Evolutionary conservation across 2,113 vertebrate genomes (phyloP).

Genomic region (Panthera uncia): DNA sequence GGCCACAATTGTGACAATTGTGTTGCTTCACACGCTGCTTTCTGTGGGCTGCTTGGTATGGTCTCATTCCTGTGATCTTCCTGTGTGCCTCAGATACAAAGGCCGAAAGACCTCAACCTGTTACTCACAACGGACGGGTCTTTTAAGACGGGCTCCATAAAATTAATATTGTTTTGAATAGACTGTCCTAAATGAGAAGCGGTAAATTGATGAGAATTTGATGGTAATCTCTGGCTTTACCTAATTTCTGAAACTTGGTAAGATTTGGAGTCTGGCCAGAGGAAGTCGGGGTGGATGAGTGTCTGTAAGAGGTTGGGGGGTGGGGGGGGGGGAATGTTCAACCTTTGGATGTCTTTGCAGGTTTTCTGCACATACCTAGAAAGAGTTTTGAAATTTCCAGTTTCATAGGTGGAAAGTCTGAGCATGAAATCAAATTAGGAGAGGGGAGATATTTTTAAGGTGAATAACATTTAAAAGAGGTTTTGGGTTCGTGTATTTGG

Average conservation of each 20-base stretch:
- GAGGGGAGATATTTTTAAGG: neutral
- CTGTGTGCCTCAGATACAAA: neutral
- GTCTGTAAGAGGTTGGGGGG: neutral
- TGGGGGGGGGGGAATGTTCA: fast-evolving
- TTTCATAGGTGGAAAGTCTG: neutral
- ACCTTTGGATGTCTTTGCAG: neutral
- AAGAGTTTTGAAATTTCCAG: constrained; percentile 22
- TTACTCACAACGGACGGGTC: neutral
- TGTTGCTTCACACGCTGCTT: constrained; percentile 92
- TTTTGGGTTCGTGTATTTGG: neutral
- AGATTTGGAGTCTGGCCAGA: neutral
- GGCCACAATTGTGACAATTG: constrained; percentile 85
- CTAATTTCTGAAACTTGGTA: neutral
- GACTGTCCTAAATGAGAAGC: neutral
- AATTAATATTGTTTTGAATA: neutral
- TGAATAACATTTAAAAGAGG: neutral
- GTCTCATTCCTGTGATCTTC: neutral
- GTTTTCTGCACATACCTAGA: neutral
- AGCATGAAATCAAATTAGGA: neutral
- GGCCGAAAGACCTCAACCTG: neutral
- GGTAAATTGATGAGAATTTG: neutral
- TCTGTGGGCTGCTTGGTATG: constrained; percentile 95
- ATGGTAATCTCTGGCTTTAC: neutral
- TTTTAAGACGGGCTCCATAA: constrained; percentile 4
- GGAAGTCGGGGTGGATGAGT: neutral